phyloP scores from a whole-genome alignment of 2,113 vertebrate genomes.

The Gorsachius goisagi region DNA sequence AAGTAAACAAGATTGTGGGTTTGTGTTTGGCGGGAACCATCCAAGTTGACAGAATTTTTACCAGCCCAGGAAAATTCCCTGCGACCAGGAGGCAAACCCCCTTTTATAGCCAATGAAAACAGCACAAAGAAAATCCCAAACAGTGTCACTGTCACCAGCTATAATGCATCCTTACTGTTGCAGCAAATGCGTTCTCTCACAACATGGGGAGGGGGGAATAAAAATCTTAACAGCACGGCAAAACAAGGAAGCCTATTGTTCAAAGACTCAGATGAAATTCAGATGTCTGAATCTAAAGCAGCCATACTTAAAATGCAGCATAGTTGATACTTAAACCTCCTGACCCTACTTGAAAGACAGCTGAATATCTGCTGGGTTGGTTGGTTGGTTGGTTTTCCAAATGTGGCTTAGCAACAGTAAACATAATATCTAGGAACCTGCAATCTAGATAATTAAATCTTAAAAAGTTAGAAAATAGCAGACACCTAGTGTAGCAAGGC shows the following conservation, averaged over 20 bases:
- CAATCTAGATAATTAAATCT: neutral
- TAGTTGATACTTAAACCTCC: neutral
- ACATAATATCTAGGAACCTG: neutral
- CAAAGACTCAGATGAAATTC: neutral
- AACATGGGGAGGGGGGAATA: rapidly evolving
- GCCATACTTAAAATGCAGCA: neutral
- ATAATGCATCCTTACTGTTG: neutral
- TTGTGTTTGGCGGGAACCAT: neutral
- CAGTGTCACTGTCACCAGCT: neutral
- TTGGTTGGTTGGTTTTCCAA: neutral
- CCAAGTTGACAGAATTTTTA: neutral
- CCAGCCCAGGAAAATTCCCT: neutral
- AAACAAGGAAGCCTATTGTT: neutral
- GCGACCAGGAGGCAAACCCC: neutral
- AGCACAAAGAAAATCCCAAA: neutral
- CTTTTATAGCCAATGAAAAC: neutral
- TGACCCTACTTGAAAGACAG: neutral
- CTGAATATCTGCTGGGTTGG: neutral
- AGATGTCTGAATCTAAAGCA: neutral
- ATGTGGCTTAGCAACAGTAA: neutral
- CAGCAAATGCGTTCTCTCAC: neutral
- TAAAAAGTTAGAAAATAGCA: neutral
- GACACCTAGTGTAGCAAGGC: neutral
- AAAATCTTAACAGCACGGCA: rapidly evolving
- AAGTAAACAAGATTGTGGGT: neutral